These are phyloP conservation scores for Calliopsis andreniformis DNA, from an alignment of 1,140 invertebrate species.

Conservation along the genomic window DNA sequence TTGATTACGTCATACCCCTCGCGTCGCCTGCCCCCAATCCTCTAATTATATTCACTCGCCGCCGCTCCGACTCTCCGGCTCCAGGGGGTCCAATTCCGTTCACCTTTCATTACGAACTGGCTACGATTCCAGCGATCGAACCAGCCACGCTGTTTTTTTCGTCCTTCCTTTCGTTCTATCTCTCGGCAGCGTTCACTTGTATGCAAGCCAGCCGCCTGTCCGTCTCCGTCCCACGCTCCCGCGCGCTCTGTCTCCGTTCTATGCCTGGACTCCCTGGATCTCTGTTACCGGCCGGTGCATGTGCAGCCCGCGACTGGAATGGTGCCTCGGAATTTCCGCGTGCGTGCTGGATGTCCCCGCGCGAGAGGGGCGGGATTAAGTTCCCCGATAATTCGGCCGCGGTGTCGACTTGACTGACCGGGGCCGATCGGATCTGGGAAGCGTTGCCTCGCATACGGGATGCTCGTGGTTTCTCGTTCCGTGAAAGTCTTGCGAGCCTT, in stretches of 20 bases:
- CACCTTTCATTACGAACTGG: slow-evolving; percentile 81
- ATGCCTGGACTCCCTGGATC: slow-evolving; percentile 34
- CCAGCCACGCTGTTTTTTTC: slow-evolving; percentile 67
- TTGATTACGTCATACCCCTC: slow-evolving; percentile 79
- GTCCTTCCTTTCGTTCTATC: slow-evolving; percentile 34
- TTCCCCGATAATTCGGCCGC: slow-evolving; percentile 64
- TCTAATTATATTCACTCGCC: slow-evolving; percentile 81
- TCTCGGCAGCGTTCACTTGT: slow-evolving; percentile 32
- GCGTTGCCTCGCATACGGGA: slow-evolving; percentile 38
- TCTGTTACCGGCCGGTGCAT: slow-evolving; percentile 52
- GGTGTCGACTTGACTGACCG: slow-evolving; percentile 53
- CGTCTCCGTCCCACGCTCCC: not conserved
- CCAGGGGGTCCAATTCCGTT: slow-evolving; percentile 80
- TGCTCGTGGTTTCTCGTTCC: slow-evolving; percentile 7
- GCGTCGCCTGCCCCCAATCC: slow-evolving; percentile 74
- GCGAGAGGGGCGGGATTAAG: slow-evolving; percentile 59
- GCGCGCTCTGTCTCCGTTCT: slow-evolving; percentile 30
- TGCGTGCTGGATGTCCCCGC: slow-evolving; percentile 56
- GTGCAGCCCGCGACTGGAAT: slow-evolving; percentile 63
- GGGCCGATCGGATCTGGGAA: slow-evolving; percentile 37
- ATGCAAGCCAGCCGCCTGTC: slow-evolving; percentile 6
- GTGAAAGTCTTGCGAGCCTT: not conserved
- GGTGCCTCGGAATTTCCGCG: slow-evolving; percentile 66
- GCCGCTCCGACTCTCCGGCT: slow-evolving; percentile 75
- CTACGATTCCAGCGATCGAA: slow-evolving; percentile 80